A percentile compares a stretch with the other conserved stretches of the same genome.
These are phyloP conservation scores for Phortica variegata DNA, from an alignment of 1,140 invertebrate species.

Conservation along the genomic window DNA sequence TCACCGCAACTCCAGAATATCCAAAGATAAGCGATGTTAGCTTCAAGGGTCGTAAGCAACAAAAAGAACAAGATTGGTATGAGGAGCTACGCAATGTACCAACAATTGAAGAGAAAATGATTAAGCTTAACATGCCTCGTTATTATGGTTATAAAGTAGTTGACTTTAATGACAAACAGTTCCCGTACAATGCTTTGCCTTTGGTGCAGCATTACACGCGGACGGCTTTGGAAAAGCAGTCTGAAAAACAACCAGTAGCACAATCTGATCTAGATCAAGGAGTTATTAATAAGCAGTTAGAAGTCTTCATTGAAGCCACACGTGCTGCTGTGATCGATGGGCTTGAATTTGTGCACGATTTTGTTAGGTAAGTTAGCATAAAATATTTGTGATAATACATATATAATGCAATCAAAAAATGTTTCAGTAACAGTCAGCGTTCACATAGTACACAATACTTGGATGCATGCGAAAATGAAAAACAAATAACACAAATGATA, in stretches of 20 bases:
- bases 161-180: conserved; percentile 62
- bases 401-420: too few species aligned
- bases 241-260: conserved; percentile 35
- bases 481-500: conserved; percentile 51
- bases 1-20: conserved; percentile 61
- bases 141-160: conserved; percentile 75
- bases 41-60: conserved; percentile 47
- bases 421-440: too few species aligned
- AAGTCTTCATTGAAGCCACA: conserved; percentile 42
- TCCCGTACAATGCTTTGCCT: conserved; percentile 69
- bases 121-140: conserved; percentile 75
- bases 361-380: conserved; percentile 24
- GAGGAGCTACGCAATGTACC: conserved; percentile 65
- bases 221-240: conserved; percentile 63
- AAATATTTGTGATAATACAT: too few species aligned
- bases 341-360: conserved; percentile 37
- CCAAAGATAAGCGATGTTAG: conserved; percentile 65
- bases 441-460: too few species aligned
- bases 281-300: conserved; percentile 5
- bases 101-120: conserved; percentile 80
- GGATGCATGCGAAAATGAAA: too few species aligned
- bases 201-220: conserved; percentile 71
- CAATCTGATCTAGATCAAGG: background rate
- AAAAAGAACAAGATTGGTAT: conserved; percentile 58
- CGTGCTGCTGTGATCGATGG: conserved; percentile 35